Evolutionary conservation across 2,888 invertebrate species (phyloP).

Genomic region (Archips crataeganus): DNA sequence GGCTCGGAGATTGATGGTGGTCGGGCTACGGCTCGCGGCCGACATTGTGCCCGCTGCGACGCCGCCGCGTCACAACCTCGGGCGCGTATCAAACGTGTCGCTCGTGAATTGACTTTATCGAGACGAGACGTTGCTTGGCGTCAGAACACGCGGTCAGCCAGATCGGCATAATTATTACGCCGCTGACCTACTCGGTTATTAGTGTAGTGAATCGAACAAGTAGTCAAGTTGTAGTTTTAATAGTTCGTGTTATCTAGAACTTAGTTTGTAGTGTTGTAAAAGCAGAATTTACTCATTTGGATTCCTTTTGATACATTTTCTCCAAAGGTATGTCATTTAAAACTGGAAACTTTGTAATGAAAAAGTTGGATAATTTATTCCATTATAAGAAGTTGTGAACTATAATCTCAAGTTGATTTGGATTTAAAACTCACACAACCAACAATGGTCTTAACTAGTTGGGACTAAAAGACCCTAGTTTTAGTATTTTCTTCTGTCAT

Average conservation of each 20-base stretch:
- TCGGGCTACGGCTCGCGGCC: slow-evolving; percentile 65
- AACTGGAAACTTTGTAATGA: slow-evolving; percentile 8
- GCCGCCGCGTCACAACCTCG: slow-evolving; percentile 75
- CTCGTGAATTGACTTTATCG: slow-evolving; percentile 69
- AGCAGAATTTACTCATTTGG: slow-evolving; percentile 15
- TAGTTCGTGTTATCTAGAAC: slow-evolving; percentile 19
- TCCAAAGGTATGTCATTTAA: slow-evolving; percentile 25
- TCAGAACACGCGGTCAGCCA: slow-evolving; percentile 39
- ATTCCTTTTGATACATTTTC: background rate
- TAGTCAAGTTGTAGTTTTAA: slow-evolving; percentile 16
- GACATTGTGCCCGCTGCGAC: slow-evolving; percentile 71
- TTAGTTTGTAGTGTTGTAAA: slow-evolving; percentile 19
- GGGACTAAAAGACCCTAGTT: background rate
- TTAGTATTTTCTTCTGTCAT: background rate
- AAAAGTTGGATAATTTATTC: slow-evolving; percentile 31
- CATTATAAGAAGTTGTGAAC: slow-evolving; percentile 25
- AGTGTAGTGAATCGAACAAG: slow-evolving; percentile 41
- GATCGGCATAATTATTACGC: slow-evolving; percentile 44
- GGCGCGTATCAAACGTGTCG: slow-evolving; percentile 71
- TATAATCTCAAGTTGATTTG: slow-evolving; percentile 12
- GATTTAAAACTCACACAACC: slow-evolving; percentile 4
- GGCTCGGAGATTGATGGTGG: slow-evolving; percentile 57
- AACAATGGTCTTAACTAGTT: background rate
- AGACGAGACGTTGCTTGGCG: slow-evolving; percentile 60
- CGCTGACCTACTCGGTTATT: slow-evolving; percentile 57